Evolutionary conservation across 23 tunicate genomes (phyloP).

Genomic region (Diplosoma virens): DNA sequence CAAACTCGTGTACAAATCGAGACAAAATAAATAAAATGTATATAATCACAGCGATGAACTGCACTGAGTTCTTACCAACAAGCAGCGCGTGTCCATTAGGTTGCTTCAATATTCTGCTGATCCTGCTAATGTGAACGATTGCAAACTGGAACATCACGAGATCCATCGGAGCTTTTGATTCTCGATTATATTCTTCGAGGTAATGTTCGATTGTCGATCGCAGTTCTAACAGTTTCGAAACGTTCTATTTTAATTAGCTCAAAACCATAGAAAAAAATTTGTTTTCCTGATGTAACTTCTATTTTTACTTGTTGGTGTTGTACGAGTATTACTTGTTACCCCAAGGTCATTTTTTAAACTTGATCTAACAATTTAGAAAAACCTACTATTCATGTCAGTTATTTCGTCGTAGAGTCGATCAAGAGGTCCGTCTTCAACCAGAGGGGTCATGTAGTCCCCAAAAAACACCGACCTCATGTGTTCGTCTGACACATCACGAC

Average conservation of each 20-base stretch:
- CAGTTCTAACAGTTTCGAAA: slow-evolving; percentile 31
- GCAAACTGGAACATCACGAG: slow-evolving; percentile 90
- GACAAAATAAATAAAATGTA: background rate
- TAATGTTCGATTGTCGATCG: slow-evolving; percentile 58
- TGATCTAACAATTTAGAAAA: background rate
- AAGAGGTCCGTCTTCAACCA: slow-evolving; percentile 57
- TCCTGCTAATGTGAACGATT: slow-evolving; percentile 80
- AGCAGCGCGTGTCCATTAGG: slow-evolving; percentile 89
- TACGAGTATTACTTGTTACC: no score
- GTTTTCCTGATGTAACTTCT: background rate
- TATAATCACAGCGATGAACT: background rate
- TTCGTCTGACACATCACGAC: slow-evolving; percentile 60
- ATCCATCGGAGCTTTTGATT: slow-evolving; percentile 86
- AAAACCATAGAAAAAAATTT: background rate
- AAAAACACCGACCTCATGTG: slow-evolving; percentile 75
- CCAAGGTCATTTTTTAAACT: background rate
- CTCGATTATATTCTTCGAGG: slow-evolving; percentile 82
- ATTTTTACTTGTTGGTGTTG: no score
- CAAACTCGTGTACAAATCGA: no score
- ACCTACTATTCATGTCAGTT: slow-evolving; percentile 53
- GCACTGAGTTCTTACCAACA: slow-evolving; percentile 55
- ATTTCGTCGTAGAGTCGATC: slow-evolving; percentile 83
- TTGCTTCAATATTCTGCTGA: slow-evolving; percentile 84
- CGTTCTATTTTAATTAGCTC: background rate
- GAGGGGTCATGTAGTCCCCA: slow-evolving; percentile 92